A percentile compares a stretch with the other conserved stretches of the same genome.
phyloP scores from a whole-genome alignment of 2,888 invertebrate species.

The Mimumesa dahlbomi region DNA sequence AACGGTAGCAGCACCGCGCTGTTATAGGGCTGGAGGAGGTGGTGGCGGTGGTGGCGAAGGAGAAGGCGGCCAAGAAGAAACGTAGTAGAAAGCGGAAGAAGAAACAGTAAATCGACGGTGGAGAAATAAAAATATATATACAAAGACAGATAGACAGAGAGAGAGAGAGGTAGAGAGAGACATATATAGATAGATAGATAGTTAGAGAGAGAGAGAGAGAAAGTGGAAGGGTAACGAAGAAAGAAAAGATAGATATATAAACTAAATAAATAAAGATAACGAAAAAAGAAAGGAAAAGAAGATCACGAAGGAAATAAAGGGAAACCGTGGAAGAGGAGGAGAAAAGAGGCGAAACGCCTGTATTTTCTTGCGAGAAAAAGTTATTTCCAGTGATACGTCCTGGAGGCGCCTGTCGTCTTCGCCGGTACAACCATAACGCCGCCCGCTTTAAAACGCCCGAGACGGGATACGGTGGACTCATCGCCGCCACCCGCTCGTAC shows the following conservation, averaged over 20 bases:
- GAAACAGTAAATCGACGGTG: slow-evolving; percentile 48
- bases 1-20: slow-evolving; percentile 47
- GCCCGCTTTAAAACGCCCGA: slow-evolving; percentile 80
- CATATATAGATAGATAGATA: too few relatives aligned
- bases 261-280: slow-evolving; percentile 62
- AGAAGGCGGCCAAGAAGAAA: slow-evolving; percentile 43
- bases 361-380: slow-evolving; percentile 52
- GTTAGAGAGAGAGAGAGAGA: slow-evolving; percentile 17
- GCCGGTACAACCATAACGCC: slow-evolving; percentile 80
- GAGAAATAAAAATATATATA: too few relatives aligned
- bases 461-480: slow-evolving; percentile 80
- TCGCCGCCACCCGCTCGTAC: slow-evolving; percentile 79
- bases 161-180: slow-evolving; percentile 25
- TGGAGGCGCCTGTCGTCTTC: slow-evolving; percentile 80
- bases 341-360: slow-evolving; percentile 61
- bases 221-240: slow-evolving; percentile 29
- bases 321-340: slow-evolving; percentile 58
- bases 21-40: slow-evolving; percentile 46
- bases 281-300: slow-evolving; percentile 16
- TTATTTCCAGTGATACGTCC: slow-evolving; percentile 71
- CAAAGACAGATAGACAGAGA: slow-evolving; percentile 12
- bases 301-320: slow-evolving; percentile 8
- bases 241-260: slow-evolving; percentile 80
- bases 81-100: slow-evolving; percentile 56
- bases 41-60: slow-evolving; percentile 55